A percentile compares a stretch with the other conserved stretches of the same genome.
Conservation (phyloP, 2,797 vertebrate genomes). For the Lacerta agilis region DNA sequence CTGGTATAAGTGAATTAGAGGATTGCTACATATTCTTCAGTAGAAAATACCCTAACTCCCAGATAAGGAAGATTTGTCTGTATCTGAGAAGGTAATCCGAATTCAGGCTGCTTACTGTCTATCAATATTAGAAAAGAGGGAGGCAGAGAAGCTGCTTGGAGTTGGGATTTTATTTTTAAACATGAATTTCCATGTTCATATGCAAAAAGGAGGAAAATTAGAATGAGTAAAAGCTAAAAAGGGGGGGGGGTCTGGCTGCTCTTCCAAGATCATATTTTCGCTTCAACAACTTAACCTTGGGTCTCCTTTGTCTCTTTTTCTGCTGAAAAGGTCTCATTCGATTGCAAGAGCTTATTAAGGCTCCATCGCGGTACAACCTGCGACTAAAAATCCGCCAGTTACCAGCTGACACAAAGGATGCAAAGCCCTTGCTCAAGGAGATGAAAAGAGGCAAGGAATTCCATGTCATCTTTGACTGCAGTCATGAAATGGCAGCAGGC, state of each 20-base stretch:
- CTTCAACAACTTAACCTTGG: conserved; percentile 56
- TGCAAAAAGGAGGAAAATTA: neutral
- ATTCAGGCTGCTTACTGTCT: conserved; percentile 31
- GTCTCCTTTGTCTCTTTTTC: conserved; percentile 47
- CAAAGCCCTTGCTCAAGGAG: conserved; percentile 96
- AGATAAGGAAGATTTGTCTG: conserved; percentile 42
- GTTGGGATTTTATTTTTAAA: neutral
- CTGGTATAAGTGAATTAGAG: conserved; percentile 50
- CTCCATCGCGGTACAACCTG: conserved; percentile 96
- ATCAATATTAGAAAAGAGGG: conserved; percentile 37
- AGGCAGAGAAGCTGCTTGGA: neutral
- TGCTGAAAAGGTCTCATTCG: conserved; percentile 90
- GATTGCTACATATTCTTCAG: conserved; percentile 5
- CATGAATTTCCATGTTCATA: neutral
- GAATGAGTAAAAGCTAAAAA: neutral
- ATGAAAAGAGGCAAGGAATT: conserved; percentile 98
- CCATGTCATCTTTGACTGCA: conserved; percentile 97
- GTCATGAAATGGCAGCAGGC: conserved; percentile 96
- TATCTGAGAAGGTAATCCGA: conserved; percentile 38
- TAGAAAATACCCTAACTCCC: conserved; percentile 21
- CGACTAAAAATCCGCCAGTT: conserved; percentile 96
- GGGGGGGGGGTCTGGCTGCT: neutral
- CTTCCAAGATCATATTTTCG: conserved; percentile 11
- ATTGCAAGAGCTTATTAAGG: conserved; percentile 97
- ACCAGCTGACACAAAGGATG: conserved; percentile 93